phyloP scores from a whole-genome alignment of 2,888 invertebrate genomes.

The Tenthredo livida region DNA sequence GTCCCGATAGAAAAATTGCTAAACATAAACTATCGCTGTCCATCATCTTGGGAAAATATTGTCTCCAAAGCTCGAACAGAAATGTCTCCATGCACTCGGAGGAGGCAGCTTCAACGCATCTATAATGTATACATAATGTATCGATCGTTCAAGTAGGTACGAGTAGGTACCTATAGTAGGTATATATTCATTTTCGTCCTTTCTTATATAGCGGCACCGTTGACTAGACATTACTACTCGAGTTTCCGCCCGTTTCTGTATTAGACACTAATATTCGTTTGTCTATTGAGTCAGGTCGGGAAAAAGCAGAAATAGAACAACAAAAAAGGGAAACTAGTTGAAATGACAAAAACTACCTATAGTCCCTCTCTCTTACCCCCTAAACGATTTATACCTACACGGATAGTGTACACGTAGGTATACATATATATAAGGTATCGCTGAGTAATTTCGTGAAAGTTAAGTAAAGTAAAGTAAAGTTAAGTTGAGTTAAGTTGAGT shows the following conservation, averaged over 20 bases:
- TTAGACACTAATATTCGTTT: neutral
- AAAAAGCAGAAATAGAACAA: neutral
- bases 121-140: slow-evolving; percentile 39
- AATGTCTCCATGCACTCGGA: slow-evolving; percentile 12
- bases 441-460: slow-evolving; percentile 14
- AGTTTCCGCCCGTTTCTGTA: neutral
- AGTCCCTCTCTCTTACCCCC: neutral
- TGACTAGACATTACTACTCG: neutral
- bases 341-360: neutral
- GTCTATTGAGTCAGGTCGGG: neutral
- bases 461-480: slow-evolving; percentile 3
- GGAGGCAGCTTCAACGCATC: slow-evolving; percentile 32
- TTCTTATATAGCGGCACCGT: neutral
- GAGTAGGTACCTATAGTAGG: neutral
- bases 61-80: neutral
- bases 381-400: neutral
- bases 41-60: neutral
- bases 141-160: slow-evolving; percentile 31
- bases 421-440: neutral
- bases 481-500: neutral
- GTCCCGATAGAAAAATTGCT: neutral
- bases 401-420: neutral
- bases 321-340: neutral
- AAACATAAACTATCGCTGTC: neutral
- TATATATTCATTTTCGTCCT: neutral